Evolutionary conservation across 2,797 vertebrate species (phyloP).

Genomic region (Galago senegalensis): DNA sequence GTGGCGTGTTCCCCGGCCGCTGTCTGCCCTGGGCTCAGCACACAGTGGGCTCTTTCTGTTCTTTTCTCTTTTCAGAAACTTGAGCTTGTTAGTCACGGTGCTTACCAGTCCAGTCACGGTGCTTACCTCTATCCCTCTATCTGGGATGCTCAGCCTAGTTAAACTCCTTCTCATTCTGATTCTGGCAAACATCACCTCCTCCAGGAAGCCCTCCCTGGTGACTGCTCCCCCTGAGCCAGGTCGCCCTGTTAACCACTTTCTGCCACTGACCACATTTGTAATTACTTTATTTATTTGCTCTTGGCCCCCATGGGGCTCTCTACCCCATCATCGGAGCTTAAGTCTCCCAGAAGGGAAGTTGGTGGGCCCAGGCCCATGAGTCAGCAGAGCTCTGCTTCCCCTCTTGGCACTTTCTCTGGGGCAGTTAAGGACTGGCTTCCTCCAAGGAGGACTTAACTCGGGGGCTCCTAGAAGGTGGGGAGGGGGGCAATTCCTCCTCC

Average conservation of each 20-base stretch:
- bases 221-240: not conserved
- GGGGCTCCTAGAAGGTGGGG: not conserved
- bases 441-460: not conserved
- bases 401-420: slow-evolving; percentile 59
- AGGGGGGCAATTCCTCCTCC: not conserved
- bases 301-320: not conserved
- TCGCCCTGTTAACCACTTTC: not conserved
- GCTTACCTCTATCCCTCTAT: not conserved
- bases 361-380: slow-evolving; percentile 13
- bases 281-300: not conserved
- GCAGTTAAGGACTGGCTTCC: not conserved
- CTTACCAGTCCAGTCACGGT: not conserved
- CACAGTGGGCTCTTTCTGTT: not conserved
- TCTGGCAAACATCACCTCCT: not conserved
- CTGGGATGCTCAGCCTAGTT: not conserved
- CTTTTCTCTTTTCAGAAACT: not conserved
- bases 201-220: slow-evolving; percentile 25
- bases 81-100: not conserved
- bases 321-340: not conserved
- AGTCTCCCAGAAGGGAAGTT: slow-evolving; percentile 30
- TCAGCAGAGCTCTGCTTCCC: slow-evolving; percentile 68
- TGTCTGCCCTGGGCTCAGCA: not conserved
- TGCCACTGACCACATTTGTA: not conserved
- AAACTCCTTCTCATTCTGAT: not conserved
- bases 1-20: not conserved